phyloP scores from a whole-genome alignment of 35 echinoderm and acorn worm genomes.

The Ptychodera flava region DNA sequence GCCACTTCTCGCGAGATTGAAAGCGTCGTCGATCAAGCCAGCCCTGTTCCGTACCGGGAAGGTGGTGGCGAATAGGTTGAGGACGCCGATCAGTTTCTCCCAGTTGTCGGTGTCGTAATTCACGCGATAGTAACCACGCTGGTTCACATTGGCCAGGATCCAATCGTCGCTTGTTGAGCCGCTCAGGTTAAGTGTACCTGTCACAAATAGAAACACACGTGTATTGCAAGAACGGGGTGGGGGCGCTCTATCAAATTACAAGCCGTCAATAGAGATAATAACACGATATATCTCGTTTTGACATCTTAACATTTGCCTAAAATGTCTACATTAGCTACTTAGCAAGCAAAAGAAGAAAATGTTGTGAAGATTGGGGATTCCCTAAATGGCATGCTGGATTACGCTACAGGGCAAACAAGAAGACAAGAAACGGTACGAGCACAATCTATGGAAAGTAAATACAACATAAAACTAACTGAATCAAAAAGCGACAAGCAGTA shows the following conservation, averaged over 20 bases:
- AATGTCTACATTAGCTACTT: not conserved
- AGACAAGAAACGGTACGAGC: not conserved
- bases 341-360: not conserved
- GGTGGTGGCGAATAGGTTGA: not conserved
- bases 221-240: too few species aligned
- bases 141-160: not conserved
- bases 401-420: not conserved
- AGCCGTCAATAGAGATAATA: not conserved
- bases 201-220: slow-evolving; percentile 2
- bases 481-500: not conserved
- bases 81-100: not conserved
- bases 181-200: slow-evolving; percentile 37
- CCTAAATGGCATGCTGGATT: not conserved
- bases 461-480: not conserved
- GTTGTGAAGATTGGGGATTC: not conserved
- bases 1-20: slow-evolving; percentile 55
- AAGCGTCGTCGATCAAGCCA: slow-evolving; percentile 56
- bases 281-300: not conserved
- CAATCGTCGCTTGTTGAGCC: not conserved
- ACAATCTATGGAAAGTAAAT: not conserved
- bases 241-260: too few species aligned
- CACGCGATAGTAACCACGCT: not conserved
- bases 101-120: not conserved
- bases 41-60: slow-evolving; percentile 45
- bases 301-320: not conserved